Evolutionary conservation across 2,113 vertebrate genomes (phyloP), one percentile per base, ranked within the genome.

Genomic region (Pseudopipra pipra): DNA sequence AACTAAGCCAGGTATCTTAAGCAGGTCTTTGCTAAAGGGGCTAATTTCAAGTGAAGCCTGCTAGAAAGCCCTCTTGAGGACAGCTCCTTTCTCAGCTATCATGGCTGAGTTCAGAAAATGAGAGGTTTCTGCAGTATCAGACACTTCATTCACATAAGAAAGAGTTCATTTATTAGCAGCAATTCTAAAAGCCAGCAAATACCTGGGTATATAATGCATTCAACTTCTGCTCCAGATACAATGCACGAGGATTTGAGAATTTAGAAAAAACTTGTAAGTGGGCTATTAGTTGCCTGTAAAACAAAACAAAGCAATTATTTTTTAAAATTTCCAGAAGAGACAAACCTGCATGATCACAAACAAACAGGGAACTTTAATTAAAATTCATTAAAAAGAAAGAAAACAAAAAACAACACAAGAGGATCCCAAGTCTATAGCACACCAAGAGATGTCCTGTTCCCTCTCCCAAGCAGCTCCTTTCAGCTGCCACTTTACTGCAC

Each of bases 181-280:
- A 49, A 65, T 89, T 77, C 28, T 74, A 73, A 59, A 86, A 47
- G 35, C 9, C 86, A 95, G 46, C 39, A 76, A 91, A 33, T 37
- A 99, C 99, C 98, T 99, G 98, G 82, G 98, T 98, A 85, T 99
- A 99, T 3, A 99, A 97, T 8, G 99, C 98, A 8, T 97, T 97
- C 30, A 99, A 96, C 80, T 98, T 99, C 74, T 97, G 97, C 96
- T 99, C 99, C 97, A 99, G 94, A 96, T 99, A 99, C 24, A 99
- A 97, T 1, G 99, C 96, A 55, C 98, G 98, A 51, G 99, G 99
- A 98, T 99, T 99, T 15, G 98, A 98, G 98, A 99, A 99, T 74
- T 99, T 99, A 67, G 99, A 98, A 73, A 99, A 99, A 83, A 99
- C 98, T 82, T 98, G 98, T 80, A 99, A 97, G 88, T 99, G 99